A percentile compares a stretch with the other conserved stretches of the same genome.
phyloP scores from a whole-genome alignment of 1,140 invertebrate genomes.

The Ditylenchus dipsaci region DNA sequence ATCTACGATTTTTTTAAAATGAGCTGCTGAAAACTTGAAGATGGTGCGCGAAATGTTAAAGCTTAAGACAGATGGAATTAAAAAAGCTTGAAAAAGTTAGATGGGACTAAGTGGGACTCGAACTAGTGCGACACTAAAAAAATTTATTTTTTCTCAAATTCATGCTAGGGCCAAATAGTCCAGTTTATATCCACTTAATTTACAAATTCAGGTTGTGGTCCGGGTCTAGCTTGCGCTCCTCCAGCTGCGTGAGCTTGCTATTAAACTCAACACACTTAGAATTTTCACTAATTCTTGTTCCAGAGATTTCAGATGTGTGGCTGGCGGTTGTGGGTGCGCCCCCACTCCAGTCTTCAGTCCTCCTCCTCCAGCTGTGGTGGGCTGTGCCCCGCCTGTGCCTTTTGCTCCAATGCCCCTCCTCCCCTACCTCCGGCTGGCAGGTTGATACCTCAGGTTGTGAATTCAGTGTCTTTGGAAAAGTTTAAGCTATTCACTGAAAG shows the following conservation, averaged over 20 bases:
- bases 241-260: conserved; percentile 4
- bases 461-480: not conserved
- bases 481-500: conserved; percentile 2
- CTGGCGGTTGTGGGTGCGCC: not conserved
- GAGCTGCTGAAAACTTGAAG: too few species aligned
- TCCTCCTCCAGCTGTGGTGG: not conserved
- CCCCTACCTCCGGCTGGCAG: conserved; percentile 37
- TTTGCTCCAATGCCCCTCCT: conserved; percentile 9
- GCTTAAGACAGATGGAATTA: too few species aligned
- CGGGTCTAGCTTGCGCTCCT: not conserved
- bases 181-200: not conserved
- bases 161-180: too few species aligned
- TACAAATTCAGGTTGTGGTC: not conserved
- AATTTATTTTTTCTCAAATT: too few species aligned
- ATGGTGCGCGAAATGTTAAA: too few species aligned
- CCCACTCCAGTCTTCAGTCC: conserved; percentile 8
- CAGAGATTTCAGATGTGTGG: conserved; percentile 4
- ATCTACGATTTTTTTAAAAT: too few species aligned
- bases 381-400: conserved; percentile 11
- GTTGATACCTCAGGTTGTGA: conserved; percentile 49
- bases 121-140: too few species aligned
- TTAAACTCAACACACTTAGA: not conserved
- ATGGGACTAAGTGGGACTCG: too few species aligned
- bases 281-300: not conserved
- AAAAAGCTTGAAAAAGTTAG: too few species aligned